Evolutionary conservation across 1,140 invertebrate species (phyloP).

Genomic region (Papilio glaucus): DNA sequence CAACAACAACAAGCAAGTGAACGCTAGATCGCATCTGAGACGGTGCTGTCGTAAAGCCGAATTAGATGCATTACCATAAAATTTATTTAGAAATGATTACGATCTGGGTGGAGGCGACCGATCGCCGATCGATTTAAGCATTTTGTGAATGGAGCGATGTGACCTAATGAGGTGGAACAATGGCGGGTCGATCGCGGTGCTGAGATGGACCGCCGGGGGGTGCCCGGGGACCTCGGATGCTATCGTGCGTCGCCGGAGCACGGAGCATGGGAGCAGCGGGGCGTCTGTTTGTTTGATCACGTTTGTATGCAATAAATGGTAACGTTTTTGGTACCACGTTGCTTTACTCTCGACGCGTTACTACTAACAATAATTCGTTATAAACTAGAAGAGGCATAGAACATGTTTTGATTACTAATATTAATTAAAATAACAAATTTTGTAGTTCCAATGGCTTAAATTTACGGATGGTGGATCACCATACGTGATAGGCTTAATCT

Average conservation of each 20-base stretch:
- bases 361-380: neutral
- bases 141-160: slow-evolving; percentile 52
- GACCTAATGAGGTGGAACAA: slow-evolving; percentile 63
- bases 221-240: slow-evolving; percentile 26
- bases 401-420: neutral
- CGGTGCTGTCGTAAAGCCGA: slow-evolving; percentile 46
- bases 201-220: slow-evolving; percentile 24
- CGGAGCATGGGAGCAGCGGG: slow-evolving; percentile 17
- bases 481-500: neutral
- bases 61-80: slow-evolving; percentile 67
- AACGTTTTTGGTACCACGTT: neutral
- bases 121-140: slow-evolving; percentile 44
- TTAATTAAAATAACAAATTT: too few species aligned
- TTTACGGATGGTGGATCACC: too few species aligned
- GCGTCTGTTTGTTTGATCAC: slow-evolving; percentile 27
- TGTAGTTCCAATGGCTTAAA: too few species aligned
- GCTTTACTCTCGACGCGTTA: neutral
- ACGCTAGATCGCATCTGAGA: slow-evolving; percentile 48
- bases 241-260: neutral
- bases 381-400: neutral
- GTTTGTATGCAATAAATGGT: slow-evolving; percentile 31
- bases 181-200: slow-evolving; percentile 58
- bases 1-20: slow-evolving; percentile 46
- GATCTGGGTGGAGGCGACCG: slow-evolving; percentile 29
- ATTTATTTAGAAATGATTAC: slow-evolving; percentile 59